phyloP scores from a whole-genome alignment of 1,140 invertebrate genomes.

The Brachionus sp. region DNA sequence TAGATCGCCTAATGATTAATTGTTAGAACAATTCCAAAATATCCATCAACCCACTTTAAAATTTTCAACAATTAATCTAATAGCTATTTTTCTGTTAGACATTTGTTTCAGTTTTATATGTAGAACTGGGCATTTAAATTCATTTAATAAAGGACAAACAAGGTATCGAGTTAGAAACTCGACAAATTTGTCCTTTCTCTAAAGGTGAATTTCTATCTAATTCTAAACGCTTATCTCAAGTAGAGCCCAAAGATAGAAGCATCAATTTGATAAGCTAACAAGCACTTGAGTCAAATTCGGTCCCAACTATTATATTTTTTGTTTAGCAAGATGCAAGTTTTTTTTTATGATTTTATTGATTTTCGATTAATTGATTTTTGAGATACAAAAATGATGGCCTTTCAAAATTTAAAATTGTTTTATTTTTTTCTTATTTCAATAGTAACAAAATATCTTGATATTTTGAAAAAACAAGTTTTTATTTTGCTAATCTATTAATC shows the following conservation, averaged over 20 bases:
- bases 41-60: background rate
- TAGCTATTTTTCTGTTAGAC: background rate
- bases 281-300: background rate
- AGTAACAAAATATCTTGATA: background rate
- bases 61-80: background rate
- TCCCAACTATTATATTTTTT: background rate
- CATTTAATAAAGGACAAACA: background rate
- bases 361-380: slow-evolving; percentile 33
- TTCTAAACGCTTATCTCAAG: background rate
- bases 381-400: background rate
- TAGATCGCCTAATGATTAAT: background rate
- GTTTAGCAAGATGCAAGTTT: background rate
- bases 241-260: background rate
- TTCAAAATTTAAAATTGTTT: background rate
- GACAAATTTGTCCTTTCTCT: slow-evolving; percentile 9
- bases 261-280: background rate
- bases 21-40: background rate
- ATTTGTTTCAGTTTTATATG: background rate
- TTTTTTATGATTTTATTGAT: background rate
- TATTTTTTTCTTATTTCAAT: background rate
- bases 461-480: background rate
- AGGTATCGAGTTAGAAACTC: background rate
- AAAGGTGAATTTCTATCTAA: background rate
- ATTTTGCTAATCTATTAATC: background rate
- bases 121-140: background rate